Percentiles rank a stretch among this genome's conserved stretches.
phyloP scores from a whole-genome alignment of 1,140 invertebrate genomes.

The Stegodyphus dumicola region DNA sequence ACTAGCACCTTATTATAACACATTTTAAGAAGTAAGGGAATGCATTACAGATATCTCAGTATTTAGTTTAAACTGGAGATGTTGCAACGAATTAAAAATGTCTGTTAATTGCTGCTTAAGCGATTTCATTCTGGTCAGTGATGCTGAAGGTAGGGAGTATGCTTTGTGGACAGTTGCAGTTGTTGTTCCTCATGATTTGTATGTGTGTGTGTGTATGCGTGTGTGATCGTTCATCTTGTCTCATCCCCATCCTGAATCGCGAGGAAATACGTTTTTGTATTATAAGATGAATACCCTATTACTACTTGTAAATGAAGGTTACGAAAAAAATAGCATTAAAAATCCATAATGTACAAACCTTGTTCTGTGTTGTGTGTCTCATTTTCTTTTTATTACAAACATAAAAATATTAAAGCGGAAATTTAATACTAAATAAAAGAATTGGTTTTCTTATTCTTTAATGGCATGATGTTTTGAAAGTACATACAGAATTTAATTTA shows the following conservation, averaged over 20 bases:
- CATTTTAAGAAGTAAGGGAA: too few relatives aligned
- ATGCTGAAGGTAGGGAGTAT: neutral
- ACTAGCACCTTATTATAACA: too few relatives aligned
- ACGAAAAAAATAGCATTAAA: slow-evolving; percentile 51
- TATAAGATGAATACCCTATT: slow-evolving; percentile 41
- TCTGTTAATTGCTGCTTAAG: too few relatives aligned
- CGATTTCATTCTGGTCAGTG: too few relatives aligned
- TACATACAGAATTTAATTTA: too few relatives aligned
- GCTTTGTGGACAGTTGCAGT: slow-evolving; percentile 36
- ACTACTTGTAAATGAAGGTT: slow-evolving; percentile 53
- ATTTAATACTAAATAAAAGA: too few relatives aligned
- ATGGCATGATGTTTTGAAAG: too few relatives aligned
- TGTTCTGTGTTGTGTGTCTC: slow-evolving; percentile 3
- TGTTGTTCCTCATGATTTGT: slow-evolving; percentile 45
- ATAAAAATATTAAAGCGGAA: too few relatives aligned
- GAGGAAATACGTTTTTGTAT: slow-evolving; percentile 55
- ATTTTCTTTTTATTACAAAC: neutral
- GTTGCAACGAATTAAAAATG: too few relatives aligned
- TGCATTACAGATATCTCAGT: too few relatives aligned
- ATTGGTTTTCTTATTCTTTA: too few relatives aligned
- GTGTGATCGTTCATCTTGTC: slow-evolving; percentile 43
- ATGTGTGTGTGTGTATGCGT: slow-evolving; percentile 24
- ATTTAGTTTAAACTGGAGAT: too few relatives aligned
- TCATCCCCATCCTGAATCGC: slow-evolving; percentile 37
- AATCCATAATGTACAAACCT: slow-evolving; percentile 32